These are phyloP conservation scores for Rhagonycha fulva DNA, from an alignment of 2,888 invertebrate genomes.

Conservation along the genomic window DNA sequence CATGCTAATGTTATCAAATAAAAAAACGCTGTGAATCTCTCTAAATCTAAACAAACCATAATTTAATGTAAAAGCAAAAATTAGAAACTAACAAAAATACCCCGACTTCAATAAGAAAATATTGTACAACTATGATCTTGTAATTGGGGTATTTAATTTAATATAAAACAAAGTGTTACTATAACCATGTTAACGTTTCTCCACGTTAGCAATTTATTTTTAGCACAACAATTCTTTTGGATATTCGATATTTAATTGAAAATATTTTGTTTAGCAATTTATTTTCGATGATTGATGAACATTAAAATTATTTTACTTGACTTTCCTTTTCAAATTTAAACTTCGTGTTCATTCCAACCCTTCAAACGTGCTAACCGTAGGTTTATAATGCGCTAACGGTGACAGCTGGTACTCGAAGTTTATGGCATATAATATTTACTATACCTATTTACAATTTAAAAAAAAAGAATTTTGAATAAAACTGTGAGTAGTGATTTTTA, in stretches of 20 bases:
- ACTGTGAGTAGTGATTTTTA: neutral
- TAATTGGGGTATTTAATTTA: too few relatives aligned
- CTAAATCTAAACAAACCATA: too few relatives aligned
- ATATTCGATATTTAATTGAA: neutral
- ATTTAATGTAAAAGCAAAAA: too few relatives aligned
- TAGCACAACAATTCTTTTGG: neutral
- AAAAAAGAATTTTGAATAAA: neutral
- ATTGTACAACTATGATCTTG: too few relatives aligned
- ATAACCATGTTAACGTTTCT: too few relatives aligned
- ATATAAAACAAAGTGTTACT: too few relatives aligned
- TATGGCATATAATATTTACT: neutral
- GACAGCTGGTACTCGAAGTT: neutral
- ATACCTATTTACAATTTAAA: too few relatives aligned
- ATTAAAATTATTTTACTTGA: neutral
- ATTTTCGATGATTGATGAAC: neutral
- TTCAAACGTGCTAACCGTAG: neutral
- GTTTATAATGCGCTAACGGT: neutral
- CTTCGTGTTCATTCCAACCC: neutral
- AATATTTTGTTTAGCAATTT: neutral
- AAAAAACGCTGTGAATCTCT: too few relatives aligned
- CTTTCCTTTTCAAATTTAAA: neutral
- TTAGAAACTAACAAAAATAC: too few relatives aligned
- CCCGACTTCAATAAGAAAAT: too few relatives aligned
- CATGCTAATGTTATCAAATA: too few relatives aligned
- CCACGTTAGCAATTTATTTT: too few relatives aligned